Evolutionary conservation across 2,113 vertebrate genomes (phyloP).

Genomic region (Ailuropoda melanoleuca): DNA sequence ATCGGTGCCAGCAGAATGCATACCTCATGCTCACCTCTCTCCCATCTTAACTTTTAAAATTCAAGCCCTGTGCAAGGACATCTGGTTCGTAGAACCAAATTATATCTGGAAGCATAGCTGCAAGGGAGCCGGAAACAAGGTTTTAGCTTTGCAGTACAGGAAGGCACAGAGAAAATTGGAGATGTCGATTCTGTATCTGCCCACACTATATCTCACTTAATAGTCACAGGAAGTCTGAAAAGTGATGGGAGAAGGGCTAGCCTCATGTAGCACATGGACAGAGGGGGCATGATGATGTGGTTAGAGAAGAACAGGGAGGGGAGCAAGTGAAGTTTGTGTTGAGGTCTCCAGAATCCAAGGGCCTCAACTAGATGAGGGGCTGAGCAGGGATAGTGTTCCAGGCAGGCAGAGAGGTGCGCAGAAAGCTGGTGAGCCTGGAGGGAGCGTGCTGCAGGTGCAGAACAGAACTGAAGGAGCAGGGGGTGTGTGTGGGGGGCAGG

Average conservation of each 20-base stretch:
- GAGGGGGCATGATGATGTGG: neutral
- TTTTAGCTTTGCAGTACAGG: neutral
- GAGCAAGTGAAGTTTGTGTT: neutral
- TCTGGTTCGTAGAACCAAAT: neutral
- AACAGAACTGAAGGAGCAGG: neutral
- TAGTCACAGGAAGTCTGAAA: neutral
- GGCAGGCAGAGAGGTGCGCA: neutral
- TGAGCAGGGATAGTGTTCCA: neutral
- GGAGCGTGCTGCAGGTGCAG: neutral
- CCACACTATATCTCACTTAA: neutral
- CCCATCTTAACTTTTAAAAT: neutral
- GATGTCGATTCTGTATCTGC: neutral
- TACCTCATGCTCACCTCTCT: neutral
- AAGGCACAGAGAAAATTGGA: neutral
- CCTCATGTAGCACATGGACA: neutral
- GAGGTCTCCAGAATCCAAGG: neutral
- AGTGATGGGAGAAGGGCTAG: neutral
- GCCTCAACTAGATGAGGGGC: neutral
- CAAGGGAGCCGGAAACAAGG: neutral
- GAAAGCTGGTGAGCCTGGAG: neutral
- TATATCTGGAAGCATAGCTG: neutral
- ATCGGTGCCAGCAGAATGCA: neutral
- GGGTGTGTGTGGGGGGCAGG: neutral
- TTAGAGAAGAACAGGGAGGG: neutral
- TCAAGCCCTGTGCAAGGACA: neutral